These are phyloP conservation scores for Abscondita cerata DNA, from an alignment of 2,888 invertebrate species.

Conservation along the genomic window DNA sequence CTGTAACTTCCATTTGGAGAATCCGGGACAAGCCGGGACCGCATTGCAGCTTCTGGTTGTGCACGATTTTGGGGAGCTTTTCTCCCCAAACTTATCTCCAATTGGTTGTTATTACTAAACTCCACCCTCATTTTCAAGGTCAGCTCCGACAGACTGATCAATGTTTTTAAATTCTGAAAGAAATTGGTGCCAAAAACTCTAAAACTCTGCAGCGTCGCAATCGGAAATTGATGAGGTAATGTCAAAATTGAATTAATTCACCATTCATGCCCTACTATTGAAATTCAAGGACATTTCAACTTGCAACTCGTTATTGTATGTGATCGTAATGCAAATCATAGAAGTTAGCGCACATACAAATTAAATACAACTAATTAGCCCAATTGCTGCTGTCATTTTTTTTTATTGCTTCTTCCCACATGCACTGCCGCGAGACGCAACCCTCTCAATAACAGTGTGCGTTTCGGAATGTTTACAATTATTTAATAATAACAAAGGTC, in stretches of 20 bases:
- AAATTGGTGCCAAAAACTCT: conserved; percentile 9
- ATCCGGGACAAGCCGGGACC: conserved; percentile 44
- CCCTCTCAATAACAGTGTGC: too few relatives aligned
- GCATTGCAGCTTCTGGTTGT: conserved; percentile 52
- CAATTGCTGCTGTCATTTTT: neutral
- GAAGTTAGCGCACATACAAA: neutral
- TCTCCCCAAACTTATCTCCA: conserved; percentile 32
- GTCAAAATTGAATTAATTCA: neutral
- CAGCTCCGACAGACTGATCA: conserved; percentile 39
- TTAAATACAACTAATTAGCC: neutral
- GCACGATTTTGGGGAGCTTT: conserved; percentile 41
- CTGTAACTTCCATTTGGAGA: conserved; percentile 40
- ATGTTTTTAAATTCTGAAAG: conserved; percentile 27
- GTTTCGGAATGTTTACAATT: conserved; percentile 3
- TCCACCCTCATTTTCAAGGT: conserved; percentile 36
- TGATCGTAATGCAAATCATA: neutral
- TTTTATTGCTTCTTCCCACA: neutral
- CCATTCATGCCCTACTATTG: neutral
- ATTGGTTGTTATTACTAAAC: conserved; percentile 40
- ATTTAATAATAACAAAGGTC: neutral
- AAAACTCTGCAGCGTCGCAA: neutral
- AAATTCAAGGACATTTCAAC: neutral
- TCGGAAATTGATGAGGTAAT: neutral
- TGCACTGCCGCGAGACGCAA: too few relatives aligned
- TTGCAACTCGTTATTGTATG: neutral